Base-by-base conservation (phyloP, 2,113 vertebrate genomes). In the Junco hyemalis region DNA sequence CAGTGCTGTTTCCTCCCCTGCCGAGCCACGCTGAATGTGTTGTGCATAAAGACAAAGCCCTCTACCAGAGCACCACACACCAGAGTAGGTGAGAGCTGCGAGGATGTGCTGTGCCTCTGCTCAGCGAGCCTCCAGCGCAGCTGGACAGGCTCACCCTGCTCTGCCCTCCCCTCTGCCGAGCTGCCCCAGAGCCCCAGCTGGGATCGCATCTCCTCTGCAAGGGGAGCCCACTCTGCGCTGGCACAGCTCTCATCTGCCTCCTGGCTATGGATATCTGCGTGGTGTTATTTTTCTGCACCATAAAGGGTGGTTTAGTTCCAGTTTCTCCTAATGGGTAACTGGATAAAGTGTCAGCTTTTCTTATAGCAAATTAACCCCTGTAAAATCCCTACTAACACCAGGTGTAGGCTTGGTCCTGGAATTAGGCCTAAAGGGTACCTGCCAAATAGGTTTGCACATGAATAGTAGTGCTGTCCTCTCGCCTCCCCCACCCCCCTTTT, bases 21-120 rank as follows among this genome's bases (percentile, higher is more conserved):
- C 97, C 81, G 98, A 98, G 98, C 83, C 93, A 97, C 96, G 88
- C 48, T 60, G 97, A 97, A 95, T 98, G 97, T 97, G 98, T 97
- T 96, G 97, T 96, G 97, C 97, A 98, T 97, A 95, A 97, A 98
- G 97, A 98, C 98, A 98, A 98, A 98, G 96, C 97, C 94, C 91
- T 86, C 24, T 69, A 96, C 93, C 95, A 94, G 95, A 60, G 96
- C 94, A 77, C 95, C 95, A 89, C 94, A 89, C 94, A 65, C 90
- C 91, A 71, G 65, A 79, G 86, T 78, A 97, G 89, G 93, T 95
- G 82, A 87, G 97, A 97, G 69, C 98, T 94, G 98, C 94, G 51
- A 96, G 82, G 96, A 96, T 94, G 79, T 96, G 87, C 93, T n/a
- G 94, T 96, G 86, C 92, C 88, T 94, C 81, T 96, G 93, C 94